Percentiles rank a stretch among this genome's conserved stretches.
phyloP scores from a whole-genome alignment of 2,113 vertebrate species.

The Prinia subflava region DNA sequence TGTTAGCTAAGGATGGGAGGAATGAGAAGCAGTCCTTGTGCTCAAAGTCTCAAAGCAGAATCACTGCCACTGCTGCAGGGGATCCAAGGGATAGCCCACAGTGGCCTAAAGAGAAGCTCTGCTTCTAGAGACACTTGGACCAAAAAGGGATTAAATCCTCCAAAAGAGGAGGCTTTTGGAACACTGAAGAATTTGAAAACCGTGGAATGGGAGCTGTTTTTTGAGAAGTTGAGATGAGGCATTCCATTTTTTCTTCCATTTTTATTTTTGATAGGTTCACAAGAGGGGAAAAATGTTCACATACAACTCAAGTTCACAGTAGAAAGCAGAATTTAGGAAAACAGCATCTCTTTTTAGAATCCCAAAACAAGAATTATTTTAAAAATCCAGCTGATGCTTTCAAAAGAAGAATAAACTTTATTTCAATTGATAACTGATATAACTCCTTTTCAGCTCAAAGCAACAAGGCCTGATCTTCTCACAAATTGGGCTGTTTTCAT shows the following conservation, averaged over 20 bases:
- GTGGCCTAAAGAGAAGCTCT: neutral
- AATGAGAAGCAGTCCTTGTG: neutral
- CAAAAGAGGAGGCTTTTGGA: neutral
- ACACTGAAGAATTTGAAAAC: neutral
- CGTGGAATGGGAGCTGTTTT: neutral
- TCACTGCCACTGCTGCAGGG: neutral
- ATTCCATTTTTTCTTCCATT: neutral
- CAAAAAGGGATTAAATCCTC: neutral
- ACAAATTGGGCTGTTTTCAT: neutral
- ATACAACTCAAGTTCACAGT: neutral
- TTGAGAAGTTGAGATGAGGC: neutral
- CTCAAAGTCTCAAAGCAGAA: neutral
- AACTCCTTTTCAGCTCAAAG: slow-evolving; percentile 39
- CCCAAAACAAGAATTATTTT: neutral
- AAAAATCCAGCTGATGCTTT: slow-evolving; percentile 11
- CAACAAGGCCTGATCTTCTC: neutral
- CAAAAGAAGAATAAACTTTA: slow-evolving; percentile 4
- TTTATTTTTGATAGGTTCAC: neutral
- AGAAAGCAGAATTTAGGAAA: slow-evolving; percentile 8
- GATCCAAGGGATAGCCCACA: neutral
- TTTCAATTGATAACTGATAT: slow-evolving; percentile 5
- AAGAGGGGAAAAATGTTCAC: neutral
- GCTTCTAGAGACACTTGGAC: neutral
- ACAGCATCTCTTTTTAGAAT: neutral
- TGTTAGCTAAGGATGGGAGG: neutral